phyloP scores from a whole-genome alignment of 2,113 vertebrate genomes.

The Hucho hucho region DNA sequence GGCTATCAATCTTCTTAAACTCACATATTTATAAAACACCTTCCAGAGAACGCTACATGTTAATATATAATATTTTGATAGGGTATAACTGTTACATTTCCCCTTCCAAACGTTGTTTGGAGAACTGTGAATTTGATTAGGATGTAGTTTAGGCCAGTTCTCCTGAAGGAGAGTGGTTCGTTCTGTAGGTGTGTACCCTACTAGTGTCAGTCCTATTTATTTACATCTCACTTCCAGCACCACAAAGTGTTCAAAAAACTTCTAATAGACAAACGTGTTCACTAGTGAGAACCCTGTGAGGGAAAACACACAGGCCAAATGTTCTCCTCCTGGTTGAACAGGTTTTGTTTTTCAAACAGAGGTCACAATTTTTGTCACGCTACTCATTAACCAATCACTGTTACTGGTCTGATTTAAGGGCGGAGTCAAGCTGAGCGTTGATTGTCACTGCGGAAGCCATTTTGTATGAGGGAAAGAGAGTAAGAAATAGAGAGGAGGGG shows the following conservation, averaged over 20 bases:
- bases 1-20: conserved; percentile 4
- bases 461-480: conserved; percentile 4
- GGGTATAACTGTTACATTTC: conserved; percentile 35
- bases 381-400: not conserved
- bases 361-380: not conserved
- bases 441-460: conserved; percentile 34
- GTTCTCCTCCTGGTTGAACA: conserved; percentile 11
- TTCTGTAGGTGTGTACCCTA: conserved; percentile 54
- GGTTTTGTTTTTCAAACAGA: not conserved
- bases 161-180: conserved; percentile 34
- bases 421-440: conserved; percentile 36
- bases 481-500: not conserved
- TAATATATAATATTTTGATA: conserved; percentile 71
- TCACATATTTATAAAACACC: conserved; percentile 46
- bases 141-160: conserved; percentile 1
- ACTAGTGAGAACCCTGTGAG: not conserved
- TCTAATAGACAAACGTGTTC: no score
- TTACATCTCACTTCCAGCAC: conserved; percentile 51
- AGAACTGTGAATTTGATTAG: conserved; percentile 40
- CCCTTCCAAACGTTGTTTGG: not conserved
- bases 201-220: conserved; percentile 51
- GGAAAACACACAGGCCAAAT: not conserved
- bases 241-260: conserved; percentile 25
- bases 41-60: conserved; percentile 59
- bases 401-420: not conserved